Percentiles rank a stretch among this genome's conserved stretches.
These are phyloP conservation scores for Dolichallabes microphthalmus DNA, from an alignment of 2,113 vertebrate species.

Conservation along the genomic window DNA sequence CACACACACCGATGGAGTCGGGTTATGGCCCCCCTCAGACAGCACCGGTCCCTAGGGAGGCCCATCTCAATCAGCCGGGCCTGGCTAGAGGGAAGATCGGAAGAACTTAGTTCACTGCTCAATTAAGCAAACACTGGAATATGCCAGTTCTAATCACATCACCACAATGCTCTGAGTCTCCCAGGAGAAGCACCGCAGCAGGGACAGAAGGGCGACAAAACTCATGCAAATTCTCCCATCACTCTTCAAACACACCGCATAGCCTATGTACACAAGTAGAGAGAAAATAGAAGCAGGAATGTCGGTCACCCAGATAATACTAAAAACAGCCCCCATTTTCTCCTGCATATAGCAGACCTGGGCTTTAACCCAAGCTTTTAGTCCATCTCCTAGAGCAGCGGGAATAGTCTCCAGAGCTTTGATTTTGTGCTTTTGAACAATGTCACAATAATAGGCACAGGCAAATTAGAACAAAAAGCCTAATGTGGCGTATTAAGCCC, in stretches of 20 bases:
- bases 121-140: slow-evolving; percentile 65
- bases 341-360: neutral
- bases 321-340: neutral
- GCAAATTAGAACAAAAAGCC: slow-evolving; percentile 39
- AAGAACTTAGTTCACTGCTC: slow-evolving; percentile 68
- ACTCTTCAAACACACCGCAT: slow-evolving; percentile 35
- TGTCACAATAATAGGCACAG: slow-evolving; percentile 38
- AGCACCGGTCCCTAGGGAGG: slow-evolving; percentile 63
- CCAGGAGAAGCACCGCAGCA: slow-evolving; percentile 47
- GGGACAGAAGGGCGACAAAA: slow-evolving; percentile 5
- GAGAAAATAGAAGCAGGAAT: neutral
- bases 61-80: slow-evolving; percentile 71
- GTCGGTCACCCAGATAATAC: slow-evolving; percentile 16
- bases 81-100: slow-evolving; percentile 63
- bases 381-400: neutral
- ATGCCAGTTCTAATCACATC: slow-evolving; percentile 68
- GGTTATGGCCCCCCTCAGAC: slow-evolving; percentile 4
- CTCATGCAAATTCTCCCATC: slow-evolving; percentile 46
- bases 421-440: slow-evolving; percentile 35
- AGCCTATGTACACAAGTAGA: neutral
- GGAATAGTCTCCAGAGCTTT: slow-evolving; percentile 10
- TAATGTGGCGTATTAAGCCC: slow-evolving; percentile 37
- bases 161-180: slow-evolving; percentile 55
- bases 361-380: neutral
- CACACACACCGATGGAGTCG: neutral